Base-by-base conservation (phyloP, 2,888 invertebrate genomes). In the Ormyrus pomaceus region DNA sequence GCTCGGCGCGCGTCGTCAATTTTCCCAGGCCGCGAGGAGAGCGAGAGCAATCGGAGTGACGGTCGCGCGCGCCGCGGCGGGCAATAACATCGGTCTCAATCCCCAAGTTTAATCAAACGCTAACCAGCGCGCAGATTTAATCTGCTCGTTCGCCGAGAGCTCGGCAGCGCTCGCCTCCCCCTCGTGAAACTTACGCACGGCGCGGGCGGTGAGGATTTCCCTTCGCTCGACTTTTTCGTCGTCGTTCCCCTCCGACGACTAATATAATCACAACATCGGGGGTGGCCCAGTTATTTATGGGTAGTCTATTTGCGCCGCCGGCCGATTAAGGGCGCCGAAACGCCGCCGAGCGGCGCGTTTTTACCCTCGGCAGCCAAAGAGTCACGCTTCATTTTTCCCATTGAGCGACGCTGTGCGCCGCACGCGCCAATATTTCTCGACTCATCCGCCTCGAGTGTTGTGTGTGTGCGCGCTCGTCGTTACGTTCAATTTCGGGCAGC, bases 231-330 rank as follows among this genome's bases (percentile, higher is more conserved):
- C 50, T 72, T 66, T 82, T 72, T 58, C 74, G 62, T 65, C 9
- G 65, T 80, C 82, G 82, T 82, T 83, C 83, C 82, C 78, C 83
- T 80, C 70, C 84, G 84, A 87, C 86, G 83, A 87, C 86, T 90
- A 90, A 90, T 90, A 87, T 88, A 90, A 90, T 90, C 90, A 90
- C 88, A 90, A 90, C 90, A 89, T 85, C 85, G 84, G 87, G 90
- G 89, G 88, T 87, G 87, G 89, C 83, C 86, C 82, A 85, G 88
- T 90, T 89, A 90, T 90, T 90, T 90, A 90, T 89, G 87, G 88
- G 55, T 13, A 56, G 58, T 74, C 70, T 74, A 79, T 76, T 76
- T 76, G 66, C 66, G 64, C 79, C 73, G 51, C 9, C 74, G 74
- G 69, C 65, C 73, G 79, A 70, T 77, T 77, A 70, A 66, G 65